Percentiles rank a stretch among this genome's conserved stretches.
Conservation (phyloP, 2,113 vertebrate genomes). For the Callopanchax toddi region DNA sequence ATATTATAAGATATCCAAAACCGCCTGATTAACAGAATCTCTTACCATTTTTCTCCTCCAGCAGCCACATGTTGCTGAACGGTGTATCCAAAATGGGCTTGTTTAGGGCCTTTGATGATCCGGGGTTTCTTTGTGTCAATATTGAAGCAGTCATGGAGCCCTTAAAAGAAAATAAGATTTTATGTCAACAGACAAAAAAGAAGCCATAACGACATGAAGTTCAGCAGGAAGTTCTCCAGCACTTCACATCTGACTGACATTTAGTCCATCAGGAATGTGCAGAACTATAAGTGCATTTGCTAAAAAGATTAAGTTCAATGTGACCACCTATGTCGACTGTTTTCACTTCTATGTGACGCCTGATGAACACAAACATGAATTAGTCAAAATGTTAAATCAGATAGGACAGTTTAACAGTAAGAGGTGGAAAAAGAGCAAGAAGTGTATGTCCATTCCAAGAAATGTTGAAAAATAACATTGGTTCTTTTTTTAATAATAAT, state of each 20-base stretch:
- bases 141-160: constrained; percentile 86
- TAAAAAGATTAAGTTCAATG: not conserved
- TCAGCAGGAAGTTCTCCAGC: not conserved
- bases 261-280: constrained; percentile 9
- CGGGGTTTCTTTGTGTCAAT: constrained; percentile 87
- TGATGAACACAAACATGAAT: not conserved
- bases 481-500: not conserved
- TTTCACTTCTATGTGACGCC: not conserved
- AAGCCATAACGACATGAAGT: not conserved
- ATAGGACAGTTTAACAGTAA: too few relatives aligned
- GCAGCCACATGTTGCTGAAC: constrained; percentile 93
- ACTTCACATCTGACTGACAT: constrained; percentile 19
- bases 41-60: constrained; percentile 92
- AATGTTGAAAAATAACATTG: not conserved
- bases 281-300: constrained; percentile 1
- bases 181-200: not conserved
- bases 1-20: too few relatives aligned
- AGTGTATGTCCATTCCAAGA: too few relatives aligned
- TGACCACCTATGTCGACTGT: not conserved
- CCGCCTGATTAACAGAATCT: not conserved
- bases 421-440: too few relatives aligned
- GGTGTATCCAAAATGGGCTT: constrained; percentile 94
- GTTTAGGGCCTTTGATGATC: constrained; percentile 88
- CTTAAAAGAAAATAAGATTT: constrained; percentile 70
- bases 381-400: too few relatives aligned